Conservation (phyloP, 2,888 invertebrate species). For the Nebria brevicollis region DNA sequence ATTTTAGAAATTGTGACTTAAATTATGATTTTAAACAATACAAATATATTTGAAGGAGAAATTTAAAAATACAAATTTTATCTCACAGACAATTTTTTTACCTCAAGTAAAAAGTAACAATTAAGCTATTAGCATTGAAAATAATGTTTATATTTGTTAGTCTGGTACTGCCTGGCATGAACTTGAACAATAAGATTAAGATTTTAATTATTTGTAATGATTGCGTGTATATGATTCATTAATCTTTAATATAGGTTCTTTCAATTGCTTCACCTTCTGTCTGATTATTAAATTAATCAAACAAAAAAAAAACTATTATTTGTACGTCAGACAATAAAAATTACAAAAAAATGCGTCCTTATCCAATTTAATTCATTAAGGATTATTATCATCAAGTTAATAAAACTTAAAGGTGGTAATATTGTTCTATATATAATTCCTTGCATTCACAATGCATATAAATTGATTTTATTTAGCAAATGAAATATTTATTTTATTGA, state of each 20-base stretch:
- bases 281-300: not conserved
- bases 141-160: not conserved
- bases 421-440: no score
- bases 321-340: no score
- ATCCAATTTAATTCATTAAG: no score
- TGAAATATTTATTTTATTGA: no score
- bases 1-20: no score
- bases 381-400: no score
- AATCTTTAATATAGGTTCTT: not conserved
- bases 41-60: not conserved
- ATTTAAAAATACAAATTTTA: not conserved
- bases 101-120: not conserved
- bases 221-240: not conserved
- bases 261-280: not conserved
- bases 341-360: no score
- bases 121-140: not conserved
- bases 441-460: no score
- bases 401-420: no score
- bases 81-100: not conserved
- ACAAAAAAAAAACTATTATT: not conserved
- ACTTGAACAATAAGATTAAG: not conserved
- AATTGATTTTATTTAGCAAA: no score
- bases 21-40: not conserved
- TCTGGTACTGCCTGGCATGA: not conserved
- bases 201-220: not conserved